phyloP scores from a whole-genome alignment of 1,140 invertebrate species.

The Pemphigus obesinymphae region DNA sequence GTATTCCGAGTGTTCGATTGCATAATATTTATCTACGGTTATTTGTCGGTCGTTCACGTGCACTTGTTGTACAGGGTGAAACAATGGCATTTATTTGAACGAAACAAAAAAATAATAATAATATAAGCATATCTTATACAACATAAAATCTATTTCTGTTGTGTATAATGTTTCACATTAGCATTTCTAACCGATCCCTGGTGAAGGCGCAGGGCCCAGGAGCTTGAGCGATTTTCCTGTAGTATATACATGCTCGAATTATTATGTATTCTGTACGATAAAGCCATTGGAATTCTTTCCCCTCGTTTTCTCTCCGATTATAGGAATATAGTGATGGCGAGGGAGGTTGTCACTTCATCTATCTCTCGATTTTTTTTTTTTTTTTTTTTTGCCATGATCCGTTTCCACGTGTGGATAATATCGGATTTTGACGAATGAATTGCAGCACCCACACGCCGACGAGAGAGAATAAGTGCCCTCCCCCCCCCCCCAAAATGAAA shows the following conservation, averaged over 20 bases:
- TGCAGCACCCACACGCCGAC: background rate
- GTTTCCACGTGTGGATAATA: background rate
- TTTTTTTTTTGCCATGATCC: background rate
- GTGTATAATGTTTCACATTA: background rate
- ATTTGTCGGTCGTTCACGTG: no score
- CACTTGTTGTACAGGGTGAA: no score
- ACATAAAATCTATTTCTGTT: no score
- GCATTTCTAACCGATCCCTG: background rate
- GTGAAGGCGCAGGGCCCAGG: no score
- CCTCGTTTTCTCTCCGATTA: no score
- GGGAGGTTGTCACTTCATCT: background rate
- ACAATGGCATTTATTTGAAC: no score
- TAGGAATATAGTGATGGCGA: background rate
- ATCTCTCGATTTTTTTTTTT: background rate
- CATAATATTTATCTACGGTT: no score
- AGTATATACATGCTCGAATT: background rate
- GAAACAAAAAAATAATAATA: no score
- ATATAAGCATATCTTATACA: no score
- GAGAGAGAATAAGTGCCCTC: background rate
- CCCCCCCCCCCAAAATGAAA: background rate
- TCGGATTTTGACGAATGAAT: slow-evolving; percentile 14
- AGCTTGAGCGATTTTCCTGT: background rate
- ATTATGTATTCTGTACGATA: background rate
- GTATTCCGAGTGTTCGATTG: no score
- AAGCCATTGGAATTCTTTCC: background rate